Evolutionary conservation across 2,888 invertebrate genomes (phyloP), one percentile per base, ranked within the genome.

Genomic region (Nomada flava): DNA sequence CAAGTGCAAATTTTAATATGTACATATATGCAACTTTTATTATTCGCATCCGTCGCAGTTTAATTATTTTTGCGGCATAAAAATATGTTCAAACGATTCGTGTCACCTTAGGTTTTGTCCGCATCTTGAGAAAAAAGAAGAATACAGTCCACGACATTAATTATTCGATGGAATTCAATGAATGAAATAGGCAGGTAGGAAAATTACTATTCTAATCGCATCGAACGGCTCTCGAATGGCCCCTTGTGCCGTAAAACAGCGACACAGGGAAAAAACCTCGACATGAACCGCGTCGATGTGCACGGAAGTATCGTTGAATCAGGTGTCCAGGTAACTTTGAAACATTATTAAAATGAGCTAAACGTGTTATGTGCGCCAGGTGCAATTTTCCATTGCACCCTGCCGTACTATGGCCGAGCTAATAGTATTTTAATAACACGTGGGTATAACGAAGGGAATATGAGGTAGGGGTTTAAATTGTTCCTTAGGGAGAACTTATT

Each of bases 271-370:
- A 62, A 62, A 20, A 42, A 42, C 10, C 18, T 62, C 42, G 42
- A n/a, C 42, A 7, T 5, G 44, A 20, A 53, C n/a, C 20, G 0
- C 42, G 62, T n/a, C 42, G 23, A 63, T 15, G 23, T 44, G 11
- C 47, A 0, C n/a, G 57, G 26, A 57, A 47, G 47, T 59, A 18
- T 59, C 47, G 57, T 59, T 69, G 59, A 44, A 47, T 44, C 42
- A 50, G 11, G 26, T 23, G 18, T 2, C 18, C 36, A 20, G 13
- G 57, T 69, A 59, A 57, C 69, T 59, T 59, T 11, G 57, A 59
- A 59, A 59, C 29, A 59, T 47, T 13, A 29, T 69, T 69, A n/a
- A 59, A 63, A 15, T 44, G 20, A 69, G 26, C 44, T 69, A 59
- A 26, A 2, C 42, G 26, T 23, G 23, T 69, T 59, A 47, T 29